Base-by-base conservation (phyloP, 1,140 invertebrate genomes). In the Batillaria attramentaria region DNA sequence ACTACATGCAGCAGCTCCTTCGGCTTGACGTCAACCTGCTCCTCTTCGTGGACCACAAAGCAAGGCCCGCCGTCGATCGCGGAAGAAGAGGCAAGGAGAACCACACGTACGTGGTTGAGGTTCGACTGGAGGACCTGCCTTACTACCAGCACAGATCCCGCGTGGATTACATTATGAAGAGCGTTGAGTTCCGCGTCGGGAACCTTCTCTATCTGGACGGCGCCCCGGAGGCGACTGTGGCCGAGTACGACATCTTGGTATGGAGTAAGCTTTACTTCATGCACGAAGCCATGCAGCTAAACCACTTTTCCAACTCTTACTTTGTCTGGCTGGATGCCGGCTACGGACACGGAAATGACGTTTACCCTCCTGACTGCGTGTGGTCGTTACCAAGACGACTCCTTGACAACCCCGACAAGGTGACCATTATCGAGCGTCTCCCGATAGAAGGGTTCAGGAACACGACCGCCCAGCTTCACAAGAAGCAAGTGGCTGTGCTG, bases 181-280 rank as follows among this genome's bases (percentile, higher is more conserved):
- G 70, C 46, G 70, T 46, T 3, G 54, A 79, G 54, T 79, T 42
- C 31, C 37, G 46, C 37, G 54, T 20, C 5, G 65, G 65, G n/a
- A 65, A 79, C 39, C 72, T 72, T 13, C 46, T 68, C 1, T 5
- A 13, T 10, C 18, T n/a, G 13, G 33, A 4, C 1, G 50, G 73
- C 4, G 57, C 74, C 46, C 46, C 57, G 13, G 78, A 79, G 33
- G 78, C 70, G 2, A 74, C 28, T 16, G 37, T 39, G 18, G 57
- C 72, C 4, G 78, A 79, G 18, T 79, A 79, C 20, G 72, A 79
- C 46, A 72, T 79, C 46, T 16, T 79, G 8, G 50, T 57, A 46
- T 42, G 43, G 57, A 74, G 70, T 16, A 79, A 79, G 41, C n/a
- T 62, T 6, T 24, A 68, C 37, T 57, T 79, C 16, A 33, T 79